Base-by-base conservation (phyloP, 2,113 vertebrate species). In the Eublepharis macularius region DNA sequence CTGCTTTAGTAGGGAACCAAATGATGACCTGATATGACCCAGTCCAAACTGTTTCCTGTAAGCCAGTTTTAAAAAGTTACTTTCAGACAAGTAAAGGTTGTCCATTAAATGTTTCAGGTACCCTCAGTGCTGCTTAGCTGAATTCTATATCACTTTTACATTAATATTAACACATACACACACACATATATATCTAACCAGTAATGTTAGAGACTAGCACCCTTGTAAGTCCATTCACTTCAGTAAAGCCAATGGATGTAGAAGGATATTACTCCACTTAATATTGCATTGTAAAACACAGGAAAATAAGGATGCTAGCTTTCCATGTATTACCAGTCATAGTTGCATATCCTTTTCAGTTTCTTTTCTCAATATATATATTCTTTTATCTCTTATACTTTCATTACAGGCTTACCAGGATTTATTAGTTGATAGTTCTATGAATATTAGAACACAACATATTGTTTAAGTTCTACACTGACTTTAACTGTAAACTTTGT, bases 401-500 rank as follows among this genome's bases (percentile, higher is more conserved):
- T 93, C 90, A 80, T 94, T 94, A 91, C 89, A 49, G 75, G 80
- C 86, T 90, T 92, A 93, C 85, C 85, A 92, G 95, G 95, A 96
- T 96, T 95, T 96, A 96, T 86, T 90, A 94, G 90, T 90, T 91
- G 95, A 92, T 94, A 96, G 92, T 93, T 94, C 92, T 90, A 91
- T 95, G 82, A 94, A 92, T 4, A 83, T 90, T 94, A 94, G 88
- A 92, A 92, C 91, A 93, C 93, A 94, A 95, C 95, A 89, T 94
- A 87, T 89, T 72, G 66, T 86, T 96, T 95, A 91, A 95, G 90
- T 94, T 94, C 83, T 91, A 88, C 89, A 80, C 92, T 91, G 87
- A 94, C 93, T 92, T 96, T 94, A 86, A 85, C 43, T 12, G 86
- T 88, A 91, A 94, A 92, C 94, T 90, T 92, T 89, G 89, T 9